A percentile compares a stretch with the other conserved stretches of the same genome.
These are phyloP conservation scores for Anaspis maculata DNA, from an alignment of 2,888 invertebrate genomes.

Conservation along the genomic window DNA sequence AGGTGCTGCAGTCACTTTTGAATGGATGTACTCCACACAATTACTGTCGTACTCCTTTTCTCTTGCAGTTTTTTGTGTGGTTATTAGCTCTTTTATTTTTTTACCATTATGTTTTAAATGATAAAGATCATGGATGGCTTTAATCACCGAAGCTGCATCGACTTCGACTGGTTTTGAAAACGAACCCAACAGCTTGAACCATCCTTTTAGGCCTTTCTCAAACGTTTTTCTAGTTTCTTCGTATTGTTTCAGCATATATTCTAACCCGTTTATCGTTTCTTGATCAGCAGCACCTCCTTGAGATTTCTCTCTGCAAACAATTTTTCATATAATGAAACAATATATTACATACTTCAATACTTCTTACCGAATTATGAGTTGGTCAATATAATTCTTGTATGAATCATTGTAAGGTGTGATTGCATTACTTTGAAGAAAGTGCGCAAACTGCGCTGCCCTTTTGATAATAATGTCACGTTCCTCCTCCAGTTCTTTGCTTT, in stretches of 20 bases:
- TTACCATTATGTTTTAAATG: constrained; percentile 26
- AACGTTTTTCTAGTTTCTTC: constrained; percentile 24
- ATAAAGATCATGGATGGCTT: constrained; percentile 22
- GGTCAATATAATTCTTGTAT: constrained; percentile 31
- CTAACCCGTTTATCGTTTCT: constrained; percentile 19
- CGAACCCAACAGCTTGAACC: constrained; percentile 10
- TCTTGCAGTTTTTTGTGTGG: no score
- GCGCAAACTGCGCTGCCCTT: constrained; percentile 32
- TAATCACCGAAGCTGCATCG: constrained; percentile 9
- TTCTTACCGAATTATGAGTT: constrained; percentile 31
- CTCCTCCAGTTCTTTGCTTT: constrained; percentile 21
- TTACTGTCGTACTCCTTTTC: no score
- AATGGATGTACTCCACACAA: no score
- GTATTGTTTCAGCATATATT: constrained; percentile 23
- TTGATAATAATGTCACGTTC: constrained; percentile 27
- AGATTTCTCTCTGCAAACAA: constrained; percentile 25
- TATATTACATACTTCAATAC: no score
- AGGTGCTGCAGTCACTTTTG: no score
- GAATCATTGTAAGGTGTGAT: constrained; percentile 33
- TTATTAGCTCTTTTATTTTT: constrained; percentile 27
- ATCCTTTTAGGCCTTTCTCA: constrained; percentile 20
- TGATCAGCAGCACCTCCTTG: constrained; percentile 19
- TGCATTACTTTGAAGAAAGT: constrained; percentile 33
- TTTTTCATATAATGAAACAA: no score
- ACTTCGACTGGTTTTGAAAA: background rate